Percentiles rank a stretch among this genome's conserved stretches.
phyloP scores from a whole-genome alignment of 2,888 invertebrate genomes.

The Octodonta nipae region DNA sequence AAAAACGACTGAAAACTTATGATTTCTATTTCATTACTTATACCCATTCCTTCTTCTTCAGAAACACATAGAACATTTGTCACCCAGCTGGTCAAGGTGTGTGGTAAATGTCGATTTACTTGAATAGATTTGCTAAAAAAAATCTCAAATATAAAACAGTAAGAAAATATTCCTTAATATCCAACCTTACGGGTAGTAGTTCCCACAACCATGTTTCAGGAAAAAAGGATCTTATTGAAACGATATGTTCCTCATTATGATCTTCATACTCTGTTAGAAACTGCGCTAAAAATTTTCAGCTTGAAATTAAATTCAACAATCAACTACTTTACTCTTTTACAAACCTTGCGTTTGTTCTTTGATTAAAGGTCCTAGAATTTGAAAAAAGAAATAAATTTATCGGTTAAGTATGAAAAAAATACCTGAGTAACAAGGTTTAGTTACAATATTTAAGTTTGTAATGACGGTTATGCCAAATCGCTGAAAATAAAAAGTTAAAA shows the following conservation, averaged over 20 bases:
- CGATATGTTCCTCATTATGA: conserved; percentile 19
- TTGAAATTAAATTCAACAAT: no score
- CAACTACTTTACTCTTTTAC: conserved; percentile 5
- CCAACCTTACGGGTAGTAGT: conserved; percentile 37
- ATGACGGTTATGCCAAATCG: conserved; percentile 41
- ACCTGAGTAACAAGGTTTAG: conserved; percentile 38
- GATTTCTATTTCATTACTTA: conserved; percentile 24
- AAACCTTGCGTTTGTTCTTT: conserved; percentile 13
- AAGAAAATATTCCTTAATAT: no score
- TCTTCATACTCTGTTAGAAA: conserved; percentile 21
- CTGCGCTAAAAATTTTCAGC: conserved; percentile 16
- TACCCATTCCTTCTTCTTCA: conserved; percentile 29
- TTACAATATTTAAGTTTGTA: conserved; percentile 41
- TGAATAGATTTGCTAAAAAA: conserved; percentile 14
- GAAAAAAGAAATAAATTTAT: conserved; percentile 4
- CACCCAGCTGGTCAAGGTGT: conserved; percentile 50
- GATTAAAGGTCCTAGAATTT: conserved; percentile 13
- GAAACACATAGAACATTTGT: conserved; percentile 45
- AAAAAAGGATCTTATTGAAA: conserved; percentile 35
- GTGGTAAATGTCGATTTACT: conserved; percentile 36
- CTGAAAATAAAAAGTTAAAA: conserved; percentile 25
- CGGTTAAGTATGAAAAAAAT: conserved; percentile 4
- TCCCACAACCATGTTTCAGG: conserved; percentile 61
- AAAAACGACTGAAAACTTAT: conserved; percentile 61
- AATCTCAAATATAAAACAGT: no score